A percentile compares a stretch with the other conserved stretches of the same genome.
Evolutionary conservation across 2,113 vertebrate species (phyloP).

Genomic region (Anolis sagrei): DNA sequence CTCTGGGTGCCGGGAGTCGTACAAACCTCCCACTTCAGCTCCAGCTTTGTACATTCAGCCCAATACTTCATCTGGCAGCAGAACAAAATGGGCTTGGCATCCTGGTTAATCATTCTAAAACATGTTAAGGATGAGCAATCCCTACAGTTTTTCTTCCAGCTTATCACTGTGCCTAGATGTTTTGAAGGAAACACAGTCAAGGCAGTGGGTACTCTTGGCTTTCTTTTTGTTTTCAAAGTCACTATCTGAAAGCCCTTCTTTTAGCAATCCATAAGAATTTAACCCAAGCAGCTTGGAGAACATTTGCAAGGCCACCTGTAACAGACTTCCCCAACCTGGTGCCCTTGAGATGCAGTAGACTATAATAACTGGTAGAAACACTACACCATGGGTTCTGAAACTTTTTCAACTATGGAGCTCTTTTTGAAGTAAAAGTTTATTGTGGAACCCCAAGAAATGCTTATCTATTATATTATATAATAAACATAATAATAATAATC

Average conservation of each 20-base stretch:
- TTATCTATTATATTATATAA: too few species aligned
- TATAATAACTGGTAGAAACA: too few species aligned
- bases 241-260: neutral
- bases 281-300: neutral
- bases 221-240: neutral
- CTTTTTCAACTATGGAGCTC: too few species aligned
- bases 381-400: too few species aligned
- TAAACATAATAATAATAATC: too few species aligned
- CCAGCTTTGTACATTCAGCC: neutral
- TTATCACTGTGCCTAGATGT: conserved; percentile 2
- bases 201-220: neutral
- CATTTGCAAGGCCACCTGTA: neutral
- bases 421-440: too few species aligned
- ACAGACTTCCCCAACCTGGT: neutral
- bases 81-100: neutral
- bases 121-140: neutral
- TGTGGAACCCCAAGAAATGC: too few species aligned
- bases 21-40: conserved; percentile 20
- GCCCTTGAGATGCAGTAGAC: neutral
- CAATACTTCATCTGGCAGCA: neutral
- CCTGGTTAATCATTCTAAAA: conserved; percentile 22
- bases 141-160: neutral
- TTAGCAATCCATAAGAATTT: neutral
- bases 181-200: conserved; percentile 2
- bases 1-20: neutral